phyloP scores from a whole-genome alignment of 2,113 vertebrate species.

The Tiliqua scincoides region DNA sequence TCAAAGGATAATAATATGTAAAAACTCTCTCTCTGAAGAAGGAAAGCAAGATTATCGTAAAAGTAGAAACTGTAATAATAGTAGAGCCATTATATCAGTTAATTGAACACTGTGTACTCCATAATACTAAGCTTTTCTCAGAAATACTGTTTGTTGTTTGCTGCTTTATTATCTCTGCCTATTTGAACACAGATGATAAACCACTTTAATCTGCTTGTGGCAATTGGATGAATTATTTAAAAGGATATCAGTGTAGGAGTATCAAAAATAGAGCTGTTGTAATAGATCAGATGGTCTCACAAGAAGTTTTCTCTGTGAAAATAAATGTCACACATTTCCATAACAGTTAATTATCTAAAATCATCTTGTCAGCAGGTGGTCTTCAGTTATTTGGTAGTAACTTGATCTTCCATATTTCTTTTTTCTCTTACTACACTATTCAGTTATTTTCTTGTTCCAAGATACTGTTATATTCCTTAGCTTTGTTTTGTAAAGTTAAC shows the following conservation, averaged over 20 bases:
- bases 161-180: conserved; percentile 3
- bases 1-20: background rate
- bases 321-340: background rate
- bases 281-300: background rate
- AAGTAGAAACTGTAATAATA: background rate
- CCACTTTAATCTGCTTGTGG: background rate
- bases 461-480: background rate
- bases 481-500: rapidly evolving
- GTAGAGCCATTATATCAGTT: background rate
- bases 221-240: background rate
- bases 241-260: background rate
- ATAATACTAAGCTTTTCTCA: background rate
- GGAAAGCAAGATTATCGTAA: background rate
- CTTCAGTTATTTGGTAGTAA: background rate
- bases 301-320: conserved; percentile 10
- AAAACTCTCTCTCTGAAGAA: background rate
- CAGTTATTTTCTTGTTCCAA: conserved; percentile 1
- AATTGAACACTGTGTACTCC: background rate
- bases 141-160: background rate
- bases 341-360: conserved; percentile 34
- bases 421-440: background rate
- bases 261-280: conserved; percentile 2
- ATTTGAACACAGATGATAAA: background rate
- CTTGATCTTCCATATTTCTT: background rate
- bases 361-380: background rate